phyloP scores from a whole-genome alignment of 35 echinoderm and acorn worm genomes.

The Heliocidaris erythrogramma region DNA sequence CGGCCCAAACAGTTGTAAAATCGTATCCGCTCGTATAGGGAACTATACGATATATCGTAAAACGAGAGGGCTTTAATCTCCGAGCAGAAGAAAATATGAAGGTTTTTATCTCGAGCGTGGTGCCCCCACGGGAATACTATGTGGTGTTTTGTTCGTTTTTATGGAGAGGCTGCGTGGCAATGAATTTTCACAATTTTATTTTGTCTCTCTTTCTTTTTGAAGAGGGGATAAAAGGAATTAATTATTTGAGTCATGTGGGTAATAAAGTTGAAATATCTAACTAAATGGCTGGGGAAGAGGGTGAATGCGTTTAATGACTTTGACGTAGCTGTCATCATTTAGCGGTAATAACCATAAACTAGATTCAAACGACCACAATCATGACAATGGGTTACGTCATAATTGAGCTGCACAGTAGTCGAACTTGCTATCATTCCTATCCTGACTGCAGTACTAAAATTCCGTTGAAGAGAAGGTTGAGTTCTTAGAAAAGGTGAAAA shows the following conservation, averaged over 20 bases:
- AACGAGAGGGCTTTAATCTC: constrained; percentile 28
- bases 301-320: neutral
- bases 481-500: too few species aligned
- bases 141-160: neutral
- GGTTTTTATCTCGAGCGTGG: neutral
- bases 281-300: neutral
- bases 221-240: neutral
- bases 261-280: constrained; percentile 24
- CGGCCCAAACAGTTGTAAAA: constrained; percentile 40
- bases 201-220: neutral
- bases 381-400: neutral
- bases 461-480: too few species aligned
- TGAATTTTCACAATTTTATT: neutral
- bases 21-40: constrained; percentile 31
- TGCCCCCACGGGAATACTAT: constrained; percentile 1
- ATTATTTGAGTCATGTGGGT: constrained; percentile 29
- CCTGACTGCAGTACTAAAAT: too few species aligned
- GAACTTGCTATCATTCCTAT: neutral
- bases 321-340: constrained; percentile 8
- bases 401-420: neutral
- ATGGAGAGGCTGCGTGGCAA: neutral
- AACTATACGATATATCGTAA: constrained; percentile 35
- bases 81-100: constrained; percentile 17
- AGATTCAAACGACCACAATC: neutral
- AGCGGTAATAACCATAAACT: neutral